Conservation (phyloP, 2,888 invertebrate genomes). For the Caradrina clavipalpis region DNA sequence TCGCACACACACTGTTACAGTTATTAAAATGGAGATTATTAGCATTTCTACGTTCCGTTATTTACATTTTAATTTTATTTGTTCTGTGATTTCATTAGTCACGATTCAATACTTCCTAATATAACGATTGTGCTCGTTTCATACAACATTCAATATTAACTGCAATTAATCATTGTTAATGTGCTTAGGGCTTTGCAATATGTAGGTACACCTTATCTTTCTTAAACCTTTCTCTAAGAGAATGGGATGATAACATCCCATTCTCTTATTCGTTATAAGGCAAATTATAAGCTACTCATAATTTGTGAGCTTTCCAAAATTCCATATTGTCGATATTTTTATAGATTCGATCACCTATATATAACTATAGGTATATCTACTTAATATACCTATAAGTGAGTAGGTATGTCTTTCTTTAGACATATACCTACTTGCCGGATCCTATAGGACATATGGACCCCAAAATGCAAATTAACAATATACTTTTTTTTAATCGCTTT, state of each 20-base stretch:
- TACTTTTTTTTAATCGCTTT: slow-evolving; percentile 78
- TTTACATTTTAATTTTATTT: slow-evolving; percentile 91
- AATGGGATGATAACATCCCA: too few species aligned
- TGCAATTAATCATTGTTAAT: slow-evolving; percentile 73
- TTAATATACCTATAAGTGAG: too few species aligned
- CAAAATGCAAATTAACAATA: slow-evolving; percentile 65
- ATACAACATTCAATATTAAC: slow-evolving; percentile 64
- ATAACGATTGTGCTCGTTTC: slow-evolving; percentile 69
- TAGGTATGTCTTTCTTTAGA: too few species aligned
- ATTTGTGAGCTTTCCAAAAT: too few species aligned
- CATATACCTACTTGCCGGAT: background rate
- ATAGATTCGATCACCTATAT: too few species aligned
- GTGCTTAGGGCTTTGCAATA: slow-evolving; percentile 9
- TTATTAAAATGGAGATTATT: slow-evolving; percentile 91
- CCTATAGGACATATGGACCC: slow-evolving; percentile 42
- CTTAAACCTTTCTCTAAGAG: too few species aligned
- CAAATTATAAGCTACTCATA: too few species aligned
- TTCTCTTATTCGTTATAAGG: too few species aligned
- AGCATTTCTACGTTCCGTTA: slow-evolving; percentile 88
- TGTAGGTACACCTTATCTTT: background rate
- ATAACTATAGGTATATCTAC: too few species aligned
- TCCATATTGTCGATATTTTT: too few species aligned
- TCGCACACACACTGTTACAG: slow-evolving; percentile 84
- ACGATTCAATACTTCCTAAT: slow-evolving; percentile 81
- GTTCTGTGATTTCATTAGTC: slow-evolving; percentile 90